phyloP scores from a whole-genome alignment of 2,113 vertebrate species.

The Epinephelus cyanopodus region DNA sequence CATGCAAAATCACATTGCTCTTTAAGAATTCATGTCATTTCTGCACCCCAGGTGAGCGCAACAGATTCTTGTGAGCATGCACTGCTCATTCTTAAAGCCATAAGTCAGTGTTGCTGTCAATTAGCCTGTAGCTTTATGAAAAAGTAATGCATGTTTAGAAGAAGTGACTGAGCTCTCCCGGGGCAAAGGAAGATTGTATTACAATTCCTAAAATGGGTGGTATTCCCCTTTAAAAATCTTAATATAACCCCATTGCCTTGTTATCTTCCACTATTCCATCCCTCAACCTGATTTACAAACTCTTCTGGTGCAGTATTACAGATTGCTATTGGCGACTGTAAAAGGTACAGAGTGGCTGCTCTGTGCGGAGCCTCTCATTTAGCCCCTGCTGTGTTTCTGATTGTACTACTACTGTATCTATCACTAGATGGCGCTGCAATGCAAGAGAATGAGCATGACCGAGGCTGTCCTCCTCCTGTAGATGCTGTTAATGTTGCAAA shows the following conservation, averaged over 20 bases:
- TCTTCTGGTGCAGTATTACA: conserved; percentile 27
- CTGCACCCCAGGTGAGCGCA: background rate
- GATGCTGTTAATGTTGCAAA: conserved; percentile 70
- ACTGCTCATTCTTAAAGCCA: background rate
- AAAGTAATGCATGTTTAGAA: background rate
- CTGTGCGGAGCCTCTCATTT: background rate
- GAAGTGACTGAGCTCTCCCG: background rate
- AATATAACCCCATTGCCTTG: conserved; percentile 10
- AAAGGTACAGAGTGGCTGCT: conserved; percentile 43
- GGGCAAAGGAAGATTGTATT: background rate
- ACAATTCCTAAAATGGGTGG: conserved; percentile 38
- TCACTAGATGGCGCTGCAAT: conserved; percentile 75
- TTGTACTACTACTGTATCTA: conserved; percentile 70
- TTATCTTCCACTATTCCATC: background rate
- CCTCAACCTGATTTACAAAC: conserved; percentile 1
- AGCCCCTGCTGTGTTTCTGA: conserved; percentile 33
- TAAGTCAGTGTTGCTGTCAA: background rate
- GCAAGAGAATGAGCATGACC: conserved; percentile 74
- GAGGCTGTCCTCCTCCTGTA: conserved; percentile 53
- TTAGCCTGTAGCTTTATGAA: background rate
- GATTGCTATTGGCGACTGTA: conserved; percentile 23
- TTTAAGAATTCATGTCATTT: background rate
- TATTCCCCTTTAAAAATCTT: conserved; percentile 1
- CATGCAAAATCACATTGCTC: background rate
- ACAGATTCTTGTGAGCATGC: background rate